Percentiles rank a stretch among this genome's conserved stretches.
Conservation (phyloP, 1,140 invertebrate species). For the Aporrectodea caliginosa region DNA sequence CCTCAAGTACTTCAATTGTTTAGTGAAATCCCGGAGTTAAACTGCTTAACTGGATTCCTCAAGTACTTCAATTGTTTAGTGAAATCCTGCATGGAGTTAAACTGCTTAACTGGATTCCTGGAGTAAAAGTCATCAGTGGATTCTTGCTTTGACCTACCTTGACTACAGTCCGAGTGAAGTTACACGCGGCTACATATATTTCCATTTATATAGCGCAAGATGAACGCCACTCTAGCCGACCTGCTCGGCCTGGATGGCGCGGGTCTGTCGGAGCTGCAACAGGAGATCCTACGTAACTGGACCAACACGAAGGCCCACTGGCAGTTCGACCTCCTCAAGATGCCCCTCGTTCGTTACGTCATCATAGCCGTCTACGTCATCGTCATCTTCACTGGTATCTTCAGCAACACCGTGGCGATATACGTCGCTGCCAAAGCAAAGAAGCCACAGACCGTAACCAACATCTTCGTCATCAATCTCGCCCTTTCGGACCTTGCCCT, state of each 20-base stretch:
- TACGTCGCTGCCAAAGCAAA: constrained; percentile 81
- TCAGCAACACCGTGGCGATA: constrained; percentile 80
- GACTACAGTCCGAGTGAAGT: background rate
- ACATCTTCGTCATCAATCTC: constrained; percentile 93
- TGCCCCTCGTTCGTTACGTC: constrained; percentile 28
- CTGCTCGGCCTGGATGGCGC: background rate
- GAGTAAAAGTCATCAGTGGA: no score
- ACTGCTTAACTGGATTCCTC: no score
- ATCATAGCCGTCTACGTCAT: constrained; percentile 49
- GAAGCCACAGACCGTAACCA: constrained; percentile 94
- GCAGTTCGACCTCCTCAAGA: constrained; percentile 18
- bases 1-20: no score
- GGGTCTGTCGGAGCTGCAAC: background rate
- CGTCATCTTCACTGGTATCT: constrained; percentile 50
- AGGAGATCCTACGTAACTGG: background rate
- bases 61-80: no score
- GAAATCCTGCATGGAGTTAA: no score
- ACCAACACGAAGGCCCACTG: background rate
- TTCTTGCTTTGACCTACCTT: background rate
- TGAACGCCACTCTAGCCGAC: background rate
- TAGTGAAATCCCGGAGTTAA: no score
- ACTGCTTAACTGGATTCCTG: no score
- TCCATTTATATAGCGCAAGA: background rate
- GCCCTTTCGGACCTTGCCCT: constrained; percentile 91
- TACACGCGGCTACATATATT: background rate